phyloP scores from a whole-genome alignment of 2,797 vertebrate species.

The Hippoglossus hippoglossus region DNA sequence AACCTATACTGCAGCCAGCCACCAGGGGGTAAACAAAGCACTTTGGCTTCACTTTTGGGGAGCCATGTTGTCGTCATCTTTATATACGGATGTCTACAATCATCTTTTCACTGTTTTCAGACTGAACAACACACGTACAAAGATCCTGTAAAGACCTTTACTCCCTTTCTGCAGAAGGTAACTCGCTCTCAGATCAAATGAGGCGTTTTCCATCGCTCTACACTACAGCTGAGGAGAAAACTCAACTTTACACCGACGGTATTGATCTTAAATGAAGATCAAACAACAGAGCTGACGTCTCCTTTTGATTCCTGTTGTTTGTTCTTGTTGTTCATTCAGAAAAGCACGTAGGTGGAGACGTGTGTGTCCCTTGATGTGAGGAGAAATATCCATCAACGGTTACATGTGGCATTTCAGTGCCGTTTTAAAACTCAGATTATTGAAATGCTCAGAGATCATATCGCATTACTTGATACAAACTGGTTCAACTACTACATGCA shows the following conservation, averaged over 20 bases:
- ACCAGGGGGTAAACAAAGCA: no score
- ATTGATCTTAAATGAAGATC: slow-evolving; percentile 29
- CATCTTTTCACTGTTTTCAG: slow-evolving; percentile 6
- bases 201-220: slow-evolving; percentile 1
- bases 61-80: no score
- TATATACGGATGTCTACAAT: neutral
- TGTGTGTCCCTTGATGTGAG: neutral
- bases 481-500: no score
- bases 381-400: no score
- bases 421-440: no score
- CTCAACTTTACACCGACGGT: slow-evolving; percentile 1
- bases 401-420: no score
- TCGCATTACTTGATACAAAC: no score
- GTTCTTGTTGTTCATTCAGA: slow-evolving; percentile 18
- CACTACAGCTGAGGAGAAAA: neutral
- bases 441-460: no score
- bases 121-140: neutral
- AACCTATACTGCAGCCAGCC: no score
- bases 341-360: slow-evolving; percentile 10
- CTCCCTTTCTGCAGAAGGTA: slow-evolving; percentile 7
- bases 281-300: slow-evolving; percentile 23
- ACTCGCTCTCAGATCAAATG: neutral
- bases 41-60: no score
- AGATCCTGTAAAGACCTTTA: neutral
- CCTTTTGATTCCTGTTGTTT: slow-evolving; percentile 22